phyloP scores from a whole-genome alignment of 1,140 invertebrate species.

The Aculops lycopersici region DNA sequence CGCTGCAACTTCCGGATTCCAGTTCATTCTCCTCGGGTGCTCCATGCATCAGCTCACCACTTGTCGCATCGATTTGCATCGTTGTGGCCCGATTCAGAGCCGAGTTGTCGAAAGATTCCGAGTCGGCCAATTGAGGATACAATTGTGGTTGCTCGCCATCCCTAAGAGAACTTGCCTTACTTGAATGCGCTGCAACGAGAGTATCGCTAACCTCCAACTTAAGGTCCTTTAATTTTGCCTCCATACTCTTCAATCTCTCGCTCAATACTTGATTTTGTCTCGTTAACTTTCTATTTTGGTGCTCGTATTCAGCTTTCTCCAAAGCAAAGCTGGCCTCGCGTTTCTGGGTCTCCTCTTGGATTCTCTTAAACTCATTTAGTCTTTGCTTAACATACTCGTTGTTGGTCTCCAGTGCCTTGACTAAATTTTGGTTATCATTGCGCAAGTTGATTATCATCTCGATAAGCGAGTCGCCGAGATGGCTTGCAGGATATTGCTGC shows the following conservation, averaged over 20 bases:
- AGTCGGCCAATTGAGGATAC: background rate
- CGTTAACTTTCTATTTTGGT: background rate
- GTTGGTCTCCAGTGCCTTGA: background rate
- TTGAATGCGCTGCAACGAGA: background rate
- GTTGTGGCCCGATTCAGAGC: background rate
- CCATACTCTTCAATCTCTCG: background rate
- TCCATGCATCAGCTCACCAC: background rate
- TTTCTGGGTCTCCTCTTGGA: background rate
- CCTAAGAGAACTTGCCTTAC: too few species aligned
- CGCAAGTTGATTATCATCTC: background rate
- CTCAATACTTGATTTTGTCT: background rate
- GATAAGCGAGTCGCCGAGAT: background rate
- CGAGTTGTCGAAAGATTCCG: background rate
- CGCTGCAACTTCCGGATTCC: too few species aligned
- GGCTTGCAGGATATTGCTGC: too few species aligned
- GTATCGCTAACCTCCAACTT: background rate
- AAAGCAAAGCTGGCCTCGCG: background rate
- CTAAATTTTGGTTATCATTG: background rate
- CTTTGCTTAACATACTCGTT: background rate
- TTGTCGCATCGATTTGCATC: background rate
- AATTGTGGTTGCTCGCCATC: background rate
- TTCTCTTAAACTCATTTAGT: background rate
- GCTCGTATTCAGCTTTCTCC: background rate
- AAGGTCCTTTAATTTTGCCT: background rate
- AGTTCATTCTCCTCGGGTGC: too few species aligned